Evolutionary conservation across 2,113 vertebrate species (phyloP), one percentile per base, ranked within the genome.

Genomic region (Hippocampus guttulatus): DNA sequence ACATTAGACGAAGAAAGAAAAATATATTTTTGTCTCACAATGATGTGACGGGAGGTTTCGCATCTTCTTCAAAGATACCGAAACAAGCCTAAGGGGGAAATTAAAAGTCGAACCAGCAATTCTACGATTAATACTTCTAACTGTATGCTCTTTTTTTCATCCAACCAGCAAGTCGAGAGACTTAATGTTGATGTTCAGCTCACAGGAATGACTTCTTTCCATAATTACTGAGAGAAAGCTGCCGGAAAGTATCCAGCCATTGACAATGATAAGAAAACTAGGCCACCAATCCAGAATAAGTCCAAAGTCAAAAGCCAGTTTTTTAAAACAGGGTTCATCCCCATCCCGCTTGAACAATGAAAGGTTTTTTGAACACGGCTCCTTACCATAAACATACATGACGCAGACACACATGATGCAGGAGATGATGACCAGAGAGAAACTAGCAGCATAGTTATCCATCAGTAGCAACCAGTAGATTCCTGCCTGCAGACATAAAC

Each of bases 371-470:
- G 40, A 64, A 64, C 11, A 43, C 62, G 0, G 4, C 1, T 74
- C 3, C 95, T 88, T 90, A 99, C 97, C 97, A 0, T 99, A 99
- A 84, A 99, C 90, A 82, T 98, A 97, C 96, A 98, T 99, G 87
- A 99, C 85, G 76, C 95, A 93, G 78, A 98, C 92, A 0, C 97
- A 98, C 96, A 99, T 98, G 84, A 98, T 98, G 87, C 97, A 98
- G 72, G 97, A 99, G 88, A 98, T 98, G 90, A 99, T 33, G 15
- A 98, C 97, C 83, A 99, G 74, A 69, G 97, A 98, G 93, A 99
- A 98, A 86, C 97, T 98, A 74, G 97, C 97, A 0, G 97, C 97
- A 0, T 98, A 98, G 88, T 98, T 99, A 91, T 99, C 97, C 97
- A 99, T 97, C 77, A 99, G 91, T 67, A 98, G 82, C 72, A 99